phyloP scores from a whole-genome alignment of 2,113 vertebrate species.

The Myotis lucifugus region DNA sequence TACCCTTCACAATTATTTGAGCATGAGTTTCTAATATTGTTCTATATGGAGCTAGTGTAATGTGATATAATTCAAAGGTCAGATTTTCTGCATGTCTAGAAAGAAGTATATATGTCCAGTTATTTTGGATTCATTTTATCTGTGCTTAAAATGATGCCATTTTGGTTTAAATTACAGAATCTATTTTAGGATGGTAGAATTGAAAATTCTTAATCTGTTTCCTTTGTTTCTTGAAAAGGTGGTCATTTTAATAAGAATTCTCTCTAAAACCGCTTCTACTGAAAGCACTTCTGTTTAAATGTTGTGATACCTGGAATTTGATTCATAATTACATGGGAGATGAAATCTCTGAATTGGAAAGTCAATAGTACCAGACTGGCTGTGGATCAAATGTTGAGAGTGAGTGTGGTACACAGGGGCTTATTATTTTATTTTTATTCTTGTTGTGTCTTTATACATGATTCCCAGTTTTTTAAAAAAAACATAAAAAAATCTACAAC shows the following conservation, averaged over 20 bases:
- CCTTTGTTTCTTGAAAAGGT: neutral
- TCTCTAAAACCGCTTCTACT: neutral
- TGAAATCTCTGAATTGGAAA: neutral
- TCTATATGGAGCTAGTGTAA: neutral
- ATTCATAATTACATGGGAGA: neutral
- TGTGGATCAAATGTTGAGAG: neutral
- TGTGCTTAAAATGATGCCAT: neutral
- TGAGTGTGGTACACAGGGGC: neutral
- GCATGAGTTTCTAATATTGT: neutral
- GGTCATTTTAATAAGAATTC: neutral
- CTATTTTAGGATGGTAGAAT: neutral
- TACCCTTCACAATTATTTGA: neutral
- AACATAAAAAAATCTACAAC: neutral
- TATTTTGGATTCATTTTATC: neutral
- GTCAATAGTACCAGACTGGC: neutral
- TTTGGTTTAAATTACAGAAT: neutral
- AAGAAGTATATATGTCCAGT: neutral
- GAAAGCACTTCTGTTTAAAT: neutral
- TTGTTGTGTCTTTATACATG: neutral
- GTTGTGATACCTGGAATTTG: neutral
- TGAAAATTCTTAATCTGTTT: neutral
- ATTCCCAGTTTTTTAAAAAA: neutral
- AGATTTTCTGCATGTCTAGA: neutral
- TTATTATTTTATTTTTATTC: neutral
- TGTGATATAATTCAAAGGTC: neutral